phyloP scores from a whole-genome alignment of 2,888 invertebrate genomes.

The Bursaphelenchus okinawaensis region DNA sequence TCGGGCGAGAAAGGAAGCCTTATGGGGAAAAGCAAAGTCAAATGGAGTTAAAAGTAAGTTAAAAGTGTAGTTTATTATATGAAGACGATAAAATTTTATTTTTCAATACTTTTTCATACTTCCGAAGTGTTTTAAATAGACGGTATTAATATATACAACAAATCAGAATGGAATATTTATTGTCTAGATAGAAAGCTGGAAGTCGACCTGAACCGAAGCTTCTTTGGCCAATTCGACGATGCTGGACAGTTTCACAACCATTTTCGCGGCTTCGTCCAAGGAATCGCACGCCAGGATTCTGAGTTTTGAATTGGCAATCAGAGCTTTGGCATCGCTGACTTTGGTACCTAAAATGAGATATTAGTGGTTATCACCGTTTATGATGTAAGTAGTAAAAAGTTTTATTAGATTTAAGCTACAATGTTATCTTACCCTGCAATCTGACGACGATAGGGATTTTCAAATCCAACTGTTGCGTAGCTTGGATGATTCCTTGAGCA shows the following conservation, averaged over 20 bases:
- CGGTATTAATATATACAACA: too few species aligned
- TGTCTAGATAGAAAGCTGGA: slow-evolving; percentile 70
- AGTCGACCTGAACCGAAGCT: slow-evolving; percentile 74
- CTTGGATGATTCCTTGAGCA: slow-evolving; percentile 65
- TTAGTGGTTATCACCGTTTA: neutral
- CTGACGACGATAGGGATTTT: slow-evolving; percentile 67
- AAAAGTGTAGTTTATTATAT: too few species aligned
- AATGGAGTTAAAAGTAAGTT: too few species aligned
- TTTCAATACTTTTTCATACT: too few species aligned
- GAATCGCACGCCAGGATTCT: slow-evolving; percentile 75
- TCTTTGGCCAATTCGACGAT: slow-evolving; percentile 67
- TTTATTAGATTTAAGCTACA: too few species aligned
- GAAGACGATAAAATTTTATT: too few species aligned
- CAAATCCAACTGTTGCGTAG: slow-evolving; percentile 73
- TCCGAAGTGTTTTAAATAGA: too few species aligned
- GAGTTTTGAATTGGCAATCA: slow-evolving; percentile 77
- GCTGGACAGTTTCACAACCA: slow-evolving; percentile 66
- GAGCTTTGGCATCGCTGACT: slow-evolving; percentile 74
- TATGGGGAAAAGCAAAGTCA: too few species aligned
- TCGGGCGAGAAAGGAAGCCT: too few species aligned
- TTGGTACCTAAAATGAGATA: slow-evolving; percentile 66
- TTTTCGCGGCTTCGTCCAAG: slow-evolving; percentile 85
- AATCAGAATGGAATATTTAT: too few species aligned
- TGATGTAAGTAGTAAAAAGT: neutral
- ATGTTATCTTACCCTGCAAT: slow-evolving; percentile 45